Evolutionary conservation across 1,140 invertebrate genomes (phyloP), one percentile per base, ranked within the genome.

Genomic region (Eupristina koningsbergeri): DNA sequence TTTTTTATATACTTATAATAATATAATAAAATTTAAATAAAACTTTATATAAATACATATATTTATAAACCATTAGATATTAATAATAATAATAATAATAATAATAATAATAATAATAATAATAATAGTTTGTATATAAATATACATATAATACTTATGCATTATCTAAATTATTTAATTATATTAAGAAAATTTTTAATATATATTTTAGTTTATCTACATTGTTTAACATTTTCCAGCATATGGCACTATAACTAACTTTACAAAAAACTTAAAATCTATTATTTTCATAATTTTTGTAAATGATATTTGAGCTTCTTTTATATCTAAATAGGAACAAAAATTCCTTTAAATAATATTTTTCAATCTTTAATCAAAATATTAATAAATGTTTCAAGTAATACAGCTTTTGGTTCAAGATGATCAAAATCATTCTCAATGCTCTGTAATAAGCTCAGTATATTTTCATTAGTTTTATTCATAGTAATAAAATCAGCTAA

Each of bases 351-450:
- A 50, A 50, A 19, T 19, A 50, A 47, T n/a, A 39, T 31, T 58
- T 77, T 41, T 64, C 76, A 79, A 39, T 79, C 61, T 15, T 64
- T 47, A 39, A 64, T 79, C 22, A 79, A 47, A 47, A 79, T 64
- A 45, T 79, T 64, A 15, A 64, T 64, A 29, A 64, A 64, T 50
- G 76, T 79, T 79, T 79, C 36, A 2, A 79, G 29, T 64, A 79
- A 29, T 45, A 64, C 61, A 45, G 61, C 58, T 79, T 64, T 79
- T 64, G 61, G 76, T 39, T 79, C 76, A 47, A 79, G 58, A 64
- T 67, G 36, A 34, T 64, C 29, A 17, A 79, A 47, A 64, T 64
- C 58, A 13, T 47, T 79, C 19, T 79, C 76, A 41, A 79, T 64
- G 39, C 36, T 63, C 31, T 41, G 22, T 29, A 79, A 79, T 19